A percentile compares a stretch with the other conserved stretches of the same genome.
Evolutionary conservation across 2,888 invertebrate species (phyloP).

Genomic region (Hypercompe scribonia): DNA sequence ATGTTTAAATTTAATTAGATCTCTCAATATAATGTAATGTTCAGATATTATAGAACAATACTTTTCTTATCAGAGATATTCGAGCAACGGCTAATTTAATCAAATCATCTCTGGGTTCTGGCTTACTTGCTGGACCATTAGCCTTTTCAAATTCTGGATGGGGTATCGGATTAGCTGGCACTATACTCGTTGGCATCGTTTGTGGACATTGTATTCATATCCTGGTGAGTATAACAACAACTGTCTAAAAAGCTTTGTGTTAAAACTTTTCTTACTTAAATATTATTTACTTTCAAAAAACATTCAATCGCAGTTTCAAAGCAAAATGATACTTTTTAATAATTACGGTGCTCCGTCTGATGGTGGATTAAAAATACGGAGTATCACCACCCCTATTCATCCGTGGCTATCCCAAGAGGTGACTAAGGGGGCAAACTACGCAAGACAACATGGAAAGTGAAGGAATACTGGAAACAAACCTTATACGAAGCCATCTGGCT

Average conservation of each 20-base stretch:
- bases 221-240: constrained; percentile 64
- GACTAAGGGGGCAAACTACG: too few species aligned
- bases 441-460: too few species aligned
- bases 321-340: too few species aligned
- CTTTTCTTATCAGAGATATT: constrained; percentile 68
- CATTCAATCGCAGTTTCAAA: too few species aligned
- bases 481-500: too few species aligned
- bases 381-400: too few species aligned
- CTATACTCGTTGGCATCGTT: constrained; percentile 75
- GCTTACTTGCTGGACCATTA: constrained; percentile 90
- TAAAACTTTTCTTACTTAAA: too few species aligned
- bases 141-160: constrained; percentile 90
- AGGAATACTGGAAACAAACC: too few species aligned
- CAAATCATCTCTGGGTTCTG: constrained; percentile 89
- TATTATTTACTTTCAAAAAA: too few species aligned
- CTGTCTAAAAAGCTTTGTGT: background rate
- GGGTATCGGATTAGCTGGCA: constrained; percentile 87
- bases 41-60: background rate
- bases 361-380: too few species aligned
- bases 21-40: background rate
- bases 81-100: constrained; percentile 80
- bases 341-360: too few species aligned
- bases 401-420: too few species aligned
- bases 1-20: background rate
- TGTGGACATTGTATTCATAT: constrained; percentile 83